Base-by-base conservation (phyloP, 2,888 invertebrate species). In the Nephrocerus scutellatus region DNA sequence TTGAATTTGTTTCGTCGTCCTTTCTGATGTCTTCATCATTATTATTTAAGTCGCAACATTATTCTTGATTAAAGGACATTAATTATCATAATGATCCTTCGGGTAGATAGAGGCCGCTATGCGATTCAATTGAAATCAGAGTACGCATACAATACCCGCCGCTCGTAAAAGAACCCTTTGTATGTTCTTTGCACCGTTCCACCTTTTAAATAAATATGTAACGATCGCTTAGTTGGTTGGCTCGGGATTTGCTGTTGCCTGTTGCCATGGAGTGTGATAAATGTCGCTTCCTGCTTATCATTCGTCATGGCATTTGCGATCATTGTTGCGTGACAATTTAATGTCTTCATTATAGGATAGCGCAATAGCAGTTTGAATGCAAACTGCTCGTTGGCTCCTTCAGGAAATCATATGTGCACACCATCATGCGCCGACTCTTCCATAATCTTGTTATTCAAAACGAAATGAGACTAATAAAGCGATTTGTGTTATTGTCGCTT, bases 261-360 rank as follows among this genome's bases (percentile, higher is more conserved):
- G n/a, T n/a, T n/a, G n/a, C n/a, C n/a, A n/a, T n/a, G 18, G n/a
- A 34, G 35, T 19, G 24, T 46, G 43, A 46, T 43, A 43, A 45
- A 45, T 47, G 42, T 42, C 40, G 39, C 42, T 48, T 50, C 44
- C 46, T 48, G 49, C 44, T 50, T 46, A 41, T 41, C 41, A 50
- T 50, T 50, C 48, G 50, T 48, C 43, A 50, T 50, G 43, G 45
- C 45, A 45, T 50, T 48, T 44, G 37, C 35, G 38, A 35, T 42
- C 50, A 46, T 50, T 50, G 46, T 48, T 45, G 34, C 48, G 45
- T 50, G 46, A 48, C 50, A 46, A 38, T 39, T 50, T 48, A 50
- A 50, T 50, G 46, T 48, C 50, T 50, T 50, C 49, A 50, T 50
- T 50, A 50, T 42, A 36, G n/a, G n/a, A n/a, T n/a, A 39, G 41